Evolutionary conservation across 1,140 invertebrate species (phyloP), one percentile per base, ranked within the genome.

Genomic region (Drosophila micromelanica): DNA sequence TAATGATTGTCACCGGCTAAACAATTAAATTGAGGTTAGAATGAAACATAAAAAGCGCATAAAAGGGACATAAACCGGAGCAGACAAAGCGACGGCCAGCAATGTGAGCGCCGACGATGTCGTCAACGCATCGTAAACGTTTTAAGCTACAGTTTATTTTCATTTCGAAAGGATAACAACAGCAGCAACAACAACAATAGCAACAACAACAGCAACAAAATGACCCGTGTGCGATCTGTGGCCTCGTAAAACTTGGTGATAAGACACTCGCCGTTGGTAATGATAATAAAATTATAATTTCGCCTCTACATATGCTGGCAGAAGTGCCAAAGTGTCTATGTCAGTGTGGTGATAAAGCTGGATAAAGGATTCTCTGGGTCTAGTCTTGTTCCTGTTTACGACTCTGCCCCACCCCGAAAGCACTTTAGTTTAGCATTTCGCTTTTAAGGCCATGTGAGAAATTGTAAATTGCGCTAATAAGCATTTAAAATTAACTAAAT

Each of bases 21-120:
- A 91, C 91, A 91, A 91, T 91, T 91, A 91, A 91, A 91, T 91
- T 90, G 91, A 91, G 91, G 90, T 91, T 91, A 86, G 85, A 91
- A 91, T 91, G 79, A 82, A 72, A 79, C 87, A 90, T 91, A 91
- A 91, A 91, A 90, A 90, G 61, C 80, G 71, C 84, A 90, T 91
- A 91, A 91, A 91, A 91, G 59, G 57, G 46, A 60, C 79, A 86
- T 91, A 91, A 91, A 91, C 76, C 54, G 59, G 37, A 5, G 46
- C 61, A 67, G 54, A 56, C 75, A 59, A 54, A 37, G 35, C 45
- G 42, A 13, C 46, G 49, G 30, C 32, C 42, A 51, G 40, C 55
- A 17, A 68, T 42, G 78, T 42, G 43, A 54, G 20, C 11, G 43
- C 32, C 65, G 75, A 79, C 73, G 72, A 80, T 78, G 76, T 89